phyloP scores from a whole-genome alignment of 2,888 invertebrate species.

The Tenthredo distinguenda region DNA sequence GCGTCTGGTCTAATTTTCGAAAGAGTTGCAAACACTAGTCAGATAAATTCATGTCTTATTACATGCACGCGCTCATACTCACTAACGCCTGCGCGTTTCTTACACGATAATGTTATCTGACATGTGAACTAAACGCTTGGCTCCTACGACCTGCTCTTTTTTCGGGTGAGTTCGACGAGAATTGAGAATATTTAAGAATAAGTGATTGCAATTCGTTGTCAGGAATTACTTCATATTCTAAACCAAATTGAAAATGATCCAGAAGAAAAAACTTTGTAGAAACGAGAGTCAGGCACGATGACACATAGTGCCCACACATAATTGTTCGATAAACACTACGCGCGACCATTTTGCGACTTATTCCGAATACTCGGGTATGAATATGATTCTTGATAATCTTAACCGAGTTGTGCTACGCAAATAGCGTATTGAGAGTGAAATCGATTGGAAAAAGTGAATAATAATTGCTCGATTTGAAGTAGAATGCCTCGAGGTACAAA shows the following conservation, averaged over 20 bases:
- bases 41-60: conserved; percentile 58
- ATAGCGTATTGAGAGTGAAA: not conserved
- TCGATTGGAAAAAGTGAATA: not conserved
- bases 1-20: conserved; percentile 56
- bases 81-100: conserved; percentile 6
- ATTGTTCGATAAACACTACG: not conserved
- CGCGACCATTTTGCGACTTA: not conserved
- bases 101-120: conserved; percentile 21
- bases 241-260: not conserved
- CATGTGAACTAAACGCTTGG: conserved; percentile 25
- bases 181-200: not conserved
- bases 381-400: not conserved
- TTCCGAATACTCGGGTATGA: not conserved
- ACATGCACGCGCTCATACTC: not conserved
- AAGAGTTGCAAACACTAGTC: conserved; percentile 57
- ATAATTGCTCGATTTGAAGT: not conserved
- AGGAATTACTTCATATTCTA: not conserved
- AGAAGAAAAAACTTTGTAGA: not conserved
- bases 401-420: not conserved
- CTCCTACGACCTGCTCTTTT: conserved; percentile 3
- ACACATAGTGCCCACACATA: not conserved
- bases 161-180: not conserved
- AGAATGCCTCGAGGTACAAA: not conserved
- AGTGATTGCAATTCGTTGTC: not conserved
- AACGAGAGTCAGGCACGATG: not conserved